These are phyloP conservation scores for Aleadryas rufinucha DNA, from an alignment of 2,113 vertebrate species.

Conservation along the genomic window DNA sequence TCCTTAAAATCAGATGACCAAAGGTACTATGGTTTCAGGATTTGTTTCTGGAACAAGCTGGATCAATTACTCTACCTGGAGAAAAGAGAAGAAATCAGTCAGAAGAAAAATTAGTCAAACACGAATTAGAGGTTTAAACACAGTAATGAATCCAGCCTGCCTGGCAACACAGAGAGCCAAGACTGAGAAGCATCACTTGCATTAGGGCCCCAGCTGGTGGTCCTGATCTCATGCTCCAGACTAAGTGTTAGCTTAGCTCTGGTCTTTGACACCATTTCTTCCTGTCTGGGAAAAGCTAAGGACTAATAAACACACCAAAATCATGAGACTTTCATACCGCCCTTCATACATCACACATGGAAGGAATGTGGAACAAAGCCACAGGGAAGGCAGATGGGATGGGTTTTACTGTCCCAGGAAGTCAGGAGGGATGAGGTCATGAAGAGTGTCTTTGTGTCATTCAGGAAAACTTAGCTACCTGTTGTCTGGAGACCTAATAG, in stretches of 20 bases:
- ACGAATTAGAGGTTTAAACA: neutral
- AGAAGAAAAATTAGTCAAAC: neutral
- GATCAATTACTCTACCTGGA: neutral
- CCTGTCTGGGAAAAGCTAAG: neutral
- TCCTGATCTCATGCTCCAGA: neutral
- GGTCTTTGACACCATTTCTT: neutral
- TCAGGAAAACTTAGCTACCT: neutral
- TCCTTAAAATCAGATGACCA: neutral
- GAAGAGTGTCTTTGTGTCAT: neutral
- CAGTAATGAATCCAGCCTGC: neutral
- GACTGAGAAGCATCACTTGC: neutral
- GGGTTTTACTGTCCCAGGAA: neutral
- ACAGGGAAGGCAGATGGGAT: neutral
- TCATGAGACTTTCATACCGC: rapidly evolving
- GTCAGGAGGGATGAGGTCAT: neutral
- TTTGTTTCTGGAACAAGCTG: neutral
- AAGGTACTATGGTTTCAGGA: neutral
- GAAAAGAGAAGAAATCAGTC: neutral
- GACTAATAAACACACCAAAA: neutral
- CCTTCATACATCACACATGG: neutral
- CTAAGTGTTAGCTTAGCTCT: neutral
- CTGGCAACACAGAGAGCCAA: neutral
- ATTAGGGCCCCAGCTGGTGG: neutral
- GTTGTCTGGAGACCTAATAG: neutral
- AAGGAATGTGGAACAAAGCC: neutral